phyloP scores from a whole-genome alignment of 2,888 invertebrate species.

The Aphrophora alni region DNA sequence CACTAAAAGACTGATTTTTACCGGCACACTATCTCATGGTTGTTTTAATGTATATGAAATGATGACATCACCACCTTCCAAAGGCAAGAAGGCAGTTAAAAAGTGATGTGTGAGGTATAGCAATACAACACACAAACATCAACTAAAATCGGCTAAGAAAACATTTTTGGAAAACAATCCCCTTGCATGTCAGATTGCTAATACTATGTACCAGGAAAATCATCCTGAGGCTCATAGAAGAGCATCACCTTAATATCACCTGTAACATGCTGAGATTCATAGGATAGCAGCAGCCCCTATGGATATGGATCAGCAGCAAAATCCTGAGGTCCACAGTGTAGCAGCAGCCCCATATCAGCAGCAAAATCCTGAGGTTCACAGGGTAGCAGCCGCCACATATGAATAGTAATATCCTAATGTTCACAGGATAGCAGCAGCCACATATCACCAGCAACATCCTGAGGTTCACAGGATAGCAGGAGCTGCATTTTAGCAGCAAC shows the following conservation, averaged over 20 bases:
- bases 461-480: not conserved
- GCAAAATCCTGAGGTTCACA: not conserved
- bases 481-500: no score
- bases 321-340: not conserved
- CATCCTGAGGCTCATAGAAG: not conserved
- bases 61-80: not conserved
- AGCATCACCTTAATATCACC: no score
- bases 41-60: not conserved
- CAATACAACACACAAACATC: not conserved
- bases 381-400: no score
- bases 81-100: not conserved
- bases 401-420: not conserved
- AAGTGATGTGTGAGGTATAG: not conserved
- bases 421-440: not conserved
- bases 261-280: not conserved
- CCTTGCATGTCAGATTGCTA: not conserved
- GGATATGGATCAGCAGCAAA: not conserved
- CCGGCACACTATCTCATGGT: not conserved
- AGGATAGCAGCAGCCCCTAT: not conserved
- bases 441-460: not conserved
- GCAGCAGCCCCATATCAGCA: not conserved
- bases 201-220: not conserved
- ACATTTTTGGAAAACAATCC: not conserved
- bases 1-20: not conserved
- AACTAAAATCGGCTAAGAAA: not conserved